Evolutionary conservation across 2,888 invertebrate species (phyloP).

Genomic region (Erebia palarica): DNA sequence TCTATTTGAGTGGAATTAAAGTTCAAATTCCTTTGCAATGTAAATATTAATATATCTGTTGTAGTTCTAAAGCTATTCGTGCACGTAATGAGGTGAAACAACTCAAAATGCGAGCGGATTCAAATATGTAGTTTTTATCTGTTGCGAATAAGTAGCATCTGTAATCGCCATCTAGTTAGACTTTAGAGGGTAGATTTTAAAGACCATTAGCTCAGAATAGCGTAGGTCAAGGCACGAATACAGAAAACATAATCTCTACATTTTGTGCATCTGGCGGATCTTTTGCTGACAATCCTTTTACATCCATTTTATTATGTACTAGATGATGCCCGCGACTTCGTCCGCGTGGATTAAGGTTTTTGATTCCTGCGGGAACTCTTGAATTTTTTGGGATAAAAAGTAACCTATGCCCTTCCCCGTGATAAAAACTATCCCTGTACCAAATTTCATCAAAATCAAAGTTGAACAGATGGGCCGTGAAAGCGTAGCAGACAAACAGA

Average conservation of each 20-base stretch:
- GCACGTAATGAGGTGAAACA: slow-evolving; percentile 75
- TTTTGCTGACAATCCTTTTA: background rate
- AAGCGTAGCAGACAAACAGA: too few species aligned
- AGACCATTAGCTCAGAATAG: slow-evolving; percentile 20
- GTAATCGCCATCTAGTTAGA: slow-evolving; percentile 47
- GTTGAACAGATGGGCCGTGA: too few species aligned
- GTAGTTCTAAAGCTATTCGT: slow-evolving; percentile 62
- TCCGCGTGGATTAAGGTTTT: too few species aligned
- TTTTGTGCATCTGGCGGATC: background rate
- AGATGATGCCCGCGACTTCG: too few species aligned
- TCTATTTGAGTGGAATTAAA: slow-evolving; percentile 19
- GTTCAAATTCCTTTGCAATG: slow-evolving; percentile 35
- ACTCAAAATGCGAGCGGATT: slow-evolving; percentile 66
- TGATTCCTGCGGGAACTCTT: too few species aligned
- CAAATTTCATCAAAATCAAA: too few species aligned
- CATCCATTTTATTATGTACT: background rate
- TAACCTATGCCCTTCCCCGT: too few species aligned
- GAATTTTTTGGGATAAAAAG: too few species aligned
- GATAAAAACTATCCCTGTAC: too few species aligned
- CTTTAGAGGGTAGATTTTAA: slow-evolving; percentile 37
- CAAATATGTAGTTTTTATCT: slow-evolving; percentile 54
- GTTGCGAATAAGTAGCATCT: slow-evolving; percentile 47
- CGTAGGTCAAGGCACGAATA: background rate
- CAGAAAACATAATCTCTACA: background rate
- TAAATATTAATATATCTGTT: slow-evolving; percentile 36